Evolutionary conservation across 2,888 invertebrate species (phyloP), one percentile per base, ranked within the genome.

Genomic region (Papilio elwesi): DNA sequence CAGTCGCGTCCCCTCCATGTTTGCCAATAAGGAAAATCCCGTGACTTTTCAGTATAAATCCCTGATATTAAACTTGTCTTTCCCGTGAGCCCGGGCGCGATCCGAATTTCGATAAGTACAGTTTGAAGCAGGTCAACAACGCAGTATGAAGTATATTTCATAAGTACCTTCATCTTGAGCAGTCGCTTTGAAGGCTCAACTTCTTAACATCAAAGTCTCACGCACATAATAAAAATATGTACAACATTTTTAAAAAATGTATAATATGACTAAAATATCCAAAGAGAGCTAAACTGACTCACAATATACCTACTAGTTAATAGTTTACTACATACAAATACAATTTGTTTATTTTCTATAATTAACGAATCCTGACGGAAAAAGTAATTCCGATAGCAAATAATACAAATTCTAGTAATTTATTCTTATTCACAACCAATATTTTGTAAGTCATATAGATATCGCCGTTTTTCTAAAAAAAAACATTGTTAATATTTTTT

Each of bases 11-110:
- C 84, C 89, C 90, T 83, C 88, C 85, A 89, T 92, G 92, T 91
- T 92, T 91, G 87, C 90, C 91, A 92, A 93, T 92, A 90, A 93
- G 90, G 87, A 80, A 78, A 80, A 81, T 83, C 78, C 82, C 82
- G 81, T 85, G 87, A 88, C 86, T 89, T 90, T 87, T 85, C 86
- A 87, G 82, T 83, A 83, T 87, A 88, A 88, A 89, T 86, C 87
- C 83, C 81, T 82, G 72, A 75, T 68, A 75, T 75, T 76, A 70
- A 71, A 74, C 65, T 70, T 68, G 74, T 71, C 73, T 73, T 38
- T 43, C 12, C 65, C 10, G 47, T 63, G 53, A 68, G 26, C 68
- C 47, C 52, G 43, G 15, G 48, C 74, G 72, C 74, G 74, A 71
- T 69, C 47, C 64, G 75, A 75, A 74, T 76, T 75, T 75, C 59